Base-by-base conservation (phyloP, 2,113 vertebrate species). In the Hippocampus zosterae region DNA sequence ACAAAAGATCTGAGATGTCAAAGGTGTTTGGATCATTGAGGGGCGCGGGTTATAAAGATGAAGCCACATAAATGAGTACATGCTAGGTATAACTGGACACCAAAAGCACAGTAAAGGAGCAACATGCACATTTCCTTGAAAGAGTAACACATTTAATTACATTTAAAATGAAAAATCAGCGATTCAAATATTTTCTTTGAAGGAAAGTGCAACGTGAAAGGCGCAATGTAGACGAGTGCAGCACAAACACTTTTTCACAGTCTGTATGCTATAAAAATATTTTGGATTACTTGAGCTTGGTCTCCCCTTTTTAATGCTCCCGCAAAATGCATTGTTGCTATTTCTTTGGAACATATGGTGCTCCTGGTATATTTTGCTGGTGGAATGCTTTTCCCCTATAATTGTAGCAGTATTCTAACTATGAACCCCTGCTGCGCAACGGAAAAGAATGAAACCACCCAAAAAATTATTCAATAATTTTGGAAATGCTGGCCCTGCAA, bases 401-500 rank as follows among this genome's bases (percentile, higher is more conserved):
- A 33, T 59, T 29, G n/a, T 59, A 16, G 56, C 25, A 16, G 27
- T 29, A 29, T 73, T 65, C 48, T 9, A 27, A 21, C 27, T 37
- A 3, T 23, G 10, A 5, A 27, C 27, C 46, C 21, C 21, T 72
- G 64, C 67, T 59, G 72, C 55, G 37, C 78, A 55, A 61, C 50
- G 29, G 70, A 78, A 79, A 56, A 72, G 70, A 12, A 72, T 65
- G 52, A 76, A 77, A 70, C 67, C 68, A 73, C 46, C 55, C 55
- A 73, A 75, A 68, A 76, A 79, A 70, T 78, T 11, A 75, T 71
- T 75, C 65, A 68, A 66, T 53, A 50, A 75, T 74, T 76, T 82
- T 64, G 70, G 85, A 74, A 79, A 67, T 72, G 74, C 77, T 76
- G 66, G 72, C 74, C 64, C 67, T 74, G 68, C 71, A 67, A 79